Conservation (phyloP, 2,797 vertebrate genomes). For the Artibeus lituratus region DNA sequence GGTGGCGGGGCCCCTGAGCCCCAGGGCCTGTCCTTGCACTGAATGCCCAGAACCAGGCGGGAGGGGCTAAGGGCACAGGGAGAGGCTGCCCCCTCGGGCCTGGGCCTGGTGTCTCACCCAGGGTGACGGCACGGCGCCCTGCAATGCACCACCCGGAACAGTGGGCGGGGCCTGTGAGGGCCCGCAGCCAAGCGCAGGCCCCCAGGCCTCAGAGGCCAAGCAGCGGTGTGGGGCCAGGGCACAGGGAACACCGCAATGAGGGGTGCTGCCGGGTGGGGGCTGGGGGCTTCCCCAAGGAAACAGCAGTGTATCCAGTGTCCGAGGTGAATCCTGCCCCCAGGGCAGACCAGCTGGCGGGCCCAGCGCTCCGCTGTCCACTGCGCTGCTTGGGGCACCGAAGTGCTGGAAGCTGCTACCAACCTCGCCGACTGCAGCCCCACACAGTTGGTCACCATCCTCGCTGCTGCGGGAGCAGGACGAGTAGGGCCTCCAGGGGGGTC, state of each 20-base stretch:
- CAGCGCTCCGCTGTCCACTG: not conserved
- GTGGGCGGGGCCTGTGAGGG: not conserved
- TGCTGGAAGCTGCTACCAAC: not conserved
- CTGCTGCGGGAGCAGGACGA: slow-evolving; percentile 82
- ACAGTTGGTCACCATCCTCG: slow-evolving; percentile 70
- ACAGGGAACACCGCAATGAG: not conserved
- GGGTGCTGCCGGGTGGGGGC: not conserved
- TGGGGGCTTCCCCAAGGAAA: not conserved
- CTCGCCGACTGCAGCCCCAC: not conserved
- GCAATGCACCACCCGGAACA: not conserved
- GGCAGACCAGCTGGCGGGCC: not conserved
- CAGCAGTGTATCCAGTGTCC: not conserved
- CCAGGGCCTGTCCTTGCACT: not conserved
- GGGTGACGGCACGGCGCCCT: not conserved
- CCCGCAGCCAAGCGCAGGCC: not conserved
- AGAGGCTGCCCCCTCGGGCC: not conserved
- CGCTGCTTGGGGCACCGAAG: not conserved
- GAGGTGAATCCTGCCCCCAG: slow-evolving; percentile 52
- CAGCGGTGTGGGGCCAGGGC: not conserved
- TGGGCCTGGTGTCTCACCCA: not conserved
- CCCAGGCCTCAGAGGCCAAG: not conserved
- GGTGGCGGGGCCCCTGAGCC: not conserved
- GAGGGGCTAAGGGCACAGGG: not conserved
- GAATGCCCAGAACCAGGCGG: not conserved
- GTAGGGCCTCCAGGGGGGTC: not conserved